Conservation (phyloP, 2,113 vertebrate genomes). For the Xenopus borealis region DNA sequence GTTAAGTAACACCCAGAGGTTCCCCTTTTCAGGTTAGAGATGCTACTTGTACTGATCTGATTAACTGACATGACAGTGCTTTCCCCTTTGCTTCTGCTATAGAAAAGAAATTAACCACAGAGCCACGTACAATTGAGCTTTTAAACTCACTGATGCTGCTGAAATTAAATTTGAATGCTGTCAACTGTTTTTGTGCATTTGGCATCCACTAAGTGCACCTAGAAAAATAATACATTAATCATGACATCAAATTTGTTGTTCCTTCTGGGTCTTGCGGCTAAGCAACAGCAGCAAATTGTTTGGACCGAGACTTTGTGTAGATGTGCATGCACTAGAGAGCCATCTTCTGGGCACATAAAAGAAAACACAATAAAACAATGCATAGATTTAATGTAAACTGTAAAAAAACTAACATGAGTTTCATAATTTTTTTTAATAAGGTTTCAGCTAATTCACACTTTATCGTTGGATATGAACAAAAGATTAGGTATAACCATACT, state of each 20-base stretch:
- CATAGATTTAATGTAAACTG: neutral
- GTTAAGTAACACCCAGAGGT: constrained; percentile 48
- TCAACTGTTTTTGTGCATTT: constrained; percentile 48
- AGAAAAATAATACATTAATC: constrained; percentile 46
- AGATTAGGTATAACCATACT: too few relatives aligned
- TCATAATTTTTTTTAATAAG: too few relatives aligned
- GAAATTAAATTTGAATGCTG: constrained; percentile 53
- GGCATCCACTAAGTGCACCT: constrained; percentile 48
- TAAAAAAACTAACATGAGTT: neutral
- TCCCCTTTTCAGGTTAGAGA: constrained; percentile 41
- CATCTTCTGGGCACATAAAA: constrained; percentile 46
- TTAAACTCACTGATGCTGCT: constrained; percentile 36
- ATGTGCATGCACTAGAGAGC: constrained; percentile 27
- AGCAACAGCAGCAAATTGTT: neutral
- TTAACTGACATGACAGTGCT: constrained; percentile 54
- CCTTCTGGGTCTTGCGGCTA: constrained; percentile 30
- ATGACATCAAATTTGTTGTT: constrained; percentile 33
- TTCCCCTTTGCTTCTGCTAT: constrained; percentile 52
- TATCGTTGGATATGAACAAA: too few relatives aligned
- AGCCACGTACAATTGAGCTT: constrained; percentile 46
- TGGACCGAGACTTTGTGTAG: neutral
- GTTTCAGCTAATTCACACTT: too few relatives aligned
- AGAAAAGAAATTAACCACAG: constrained; percentile 52
- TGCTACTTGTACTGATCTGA: constrained; percentile 53
- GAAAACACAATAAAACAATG: constrained; percentile 8